phyloP scores from a whole-genome alignment of 2,113 vertebrate species.

The Notiomystis cincta region DNA sequence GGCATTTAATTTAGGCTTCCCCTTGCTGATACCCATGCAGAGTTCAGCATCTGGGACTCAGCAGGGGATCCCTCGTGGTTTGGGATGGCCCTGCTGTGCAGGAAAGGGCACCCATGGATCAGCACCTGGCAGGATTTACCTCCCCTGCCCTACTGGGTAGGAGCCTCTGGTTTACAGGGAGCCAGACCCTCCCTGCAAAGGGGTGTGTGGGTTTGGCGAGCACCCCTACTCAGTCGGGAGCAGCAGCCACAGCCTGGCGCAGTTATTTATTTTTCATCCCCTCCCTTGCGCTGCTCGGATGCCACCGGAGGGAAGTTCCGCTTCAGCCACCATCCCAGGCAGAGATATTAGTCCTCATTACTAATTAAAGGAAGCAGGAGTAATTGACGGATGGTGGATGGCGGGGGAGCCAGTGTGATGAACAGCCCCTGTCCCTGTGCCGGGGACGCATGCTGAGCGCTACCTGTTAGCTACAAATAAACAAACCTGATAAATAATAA shows the following conservation, averaged over 20 bases:
- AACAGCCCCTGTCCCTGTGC: conserved; percentile 82
- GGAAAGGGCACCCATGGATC: background rate
- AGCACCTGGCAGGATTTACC: background rate
- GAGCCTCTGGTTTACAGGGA: background rate
- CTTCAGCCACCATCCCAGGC: conserved; percentile 60
- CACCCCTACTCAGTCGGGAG: accelerated
- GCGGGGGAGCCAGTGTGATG: conserved; percentile 79
- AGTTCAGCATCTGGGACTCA: background rate
- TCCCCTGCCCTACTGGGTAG: background rate
- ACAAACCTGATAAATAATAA: conserved; percentile 97
- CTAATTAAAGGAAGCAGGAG: conserved; percentile 88
- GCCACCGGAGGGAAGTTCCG: conserved; percentile 63
- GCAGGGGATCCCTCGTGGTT: background rate
- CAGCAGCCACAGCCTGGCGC: background rate
- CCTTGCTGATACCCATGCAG: background rate
- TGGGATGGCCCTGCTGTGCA: background rate
- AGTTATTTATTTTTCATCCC: conserved; percentile 49
- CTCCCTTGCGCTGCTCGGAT: conserved; percentile 45
- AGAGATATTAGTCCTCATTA: conserved; percentile 94
- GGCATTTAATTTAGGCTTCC: conserved; percentile 41
- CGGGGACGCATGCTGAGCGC: conserved; percentile 75
- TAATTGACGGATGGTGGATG: conserved; percentile 79
- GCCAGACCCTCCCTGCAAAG: background rate
- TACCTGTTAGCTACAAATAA: conserved; percentile 99
- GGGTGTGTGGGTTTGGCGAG: background rate